Percentiles rank a stretch among this genome's conserved stretches.
phyloP scores from a whole-genome alignment of 2,888 invertebrate genomes.

The Ophion costatus region DNA sequence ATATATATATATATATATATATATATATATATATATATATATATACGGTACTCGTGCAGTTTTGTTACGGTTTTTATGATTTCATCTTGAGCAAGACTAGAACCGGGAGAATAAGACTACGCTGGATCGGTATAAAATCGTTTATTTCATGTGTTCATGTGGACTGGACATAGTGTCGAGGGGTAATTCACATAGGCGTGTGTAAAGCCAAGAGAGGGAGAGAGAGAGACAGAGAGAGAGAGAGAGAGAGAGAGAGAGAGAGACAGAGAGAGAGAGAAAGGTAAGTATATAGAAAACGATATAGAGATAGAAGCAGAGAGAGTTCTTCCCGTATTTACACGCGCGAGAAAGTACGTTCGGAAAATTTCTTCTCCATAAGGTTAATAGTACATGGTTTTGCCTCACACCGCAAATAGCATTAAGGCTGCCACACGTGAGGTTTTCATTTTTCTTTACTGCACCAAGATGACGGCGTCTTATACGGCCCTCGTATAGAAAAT shows the following conservation, averaged over 20 bases:
- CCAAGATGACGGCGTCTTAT: background rate
- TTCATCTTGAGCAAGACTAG: conserved; percentile 9
- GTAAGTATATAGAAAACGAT: too few species aligned
- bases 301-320: conserved; percentile 13
- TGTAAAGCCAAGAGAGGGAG: background rate
- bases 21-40: background rate
- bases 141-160: conserved; percentile 2
- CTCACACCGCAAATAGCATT: background rate
- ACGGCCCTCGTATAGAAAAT: background rate
- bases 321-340: conserved; percentile 19
- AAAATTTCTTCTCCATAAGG: conserved; percentile 27
- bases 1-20: background rate
- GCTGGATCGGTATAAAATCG: background rate
- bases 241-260: background rate
- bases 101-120: conserved; percentile 22
- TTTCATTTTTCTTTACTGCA: conserved; percentile 3
- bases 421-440: background rate
- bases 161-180: conserved; percentile 6
- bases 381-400: conserved; percentile 14
- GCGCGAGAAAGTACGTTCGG: conserved; percentile 45
- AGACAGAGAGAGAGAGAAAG: background rate
- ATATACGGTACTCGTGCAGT: background rate
- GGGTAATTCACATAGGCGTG: conserved; percentile 34
- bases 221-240: background rate
- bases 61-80: conserved; percentile 26